Evolutionary conservation across 2,888 invertebrate species (phyloP).

Genomic region (Pandemis cinnamomeana): DNA sequence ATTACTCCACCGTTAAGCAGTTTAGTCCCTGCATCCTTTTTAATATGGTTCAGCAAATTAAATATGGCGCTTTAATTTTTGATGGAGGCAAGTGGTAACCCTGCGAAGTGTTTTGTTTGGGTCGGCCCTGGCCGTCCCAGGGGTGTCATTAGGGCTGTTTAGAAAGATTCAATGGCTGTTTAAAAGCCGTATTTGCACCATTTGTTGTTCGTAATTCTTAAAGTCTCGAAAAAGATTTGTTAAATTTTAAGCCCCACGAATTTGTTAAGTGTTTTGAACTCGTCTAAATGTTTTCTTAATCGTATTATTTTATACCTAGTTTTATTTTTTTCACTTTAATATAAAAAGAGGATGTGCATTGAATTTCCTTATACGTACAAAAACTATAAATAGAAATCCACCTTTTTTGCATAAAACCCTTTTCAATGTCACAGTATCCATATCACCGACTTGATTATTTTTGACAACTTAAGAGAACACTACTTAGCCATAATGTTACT

Average conservation of each 20-base stretch:
- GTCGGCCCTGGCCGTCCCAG: slow-evolving; percentile 8
- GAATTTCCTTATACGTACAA: not conserved
- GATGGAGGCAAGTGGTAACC: slow-evolving; percentile 42
- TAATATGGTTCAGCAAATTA: slow-evolving; percentile 52
- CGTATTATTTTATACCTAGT: not conserved
- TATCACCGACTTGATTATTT: not conserved
- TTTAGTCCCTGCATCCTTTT: slow-evolving; percentile 52
- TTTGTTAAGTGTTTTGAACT: slow-evolving; percentile 6
- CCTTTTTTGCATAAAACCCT: slow-evolving; percentile 4
- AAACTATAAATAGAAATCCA: not conserved
- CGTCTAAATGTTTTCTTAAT: not conserved
- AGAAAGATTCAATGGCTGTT: slow-evolving; percentile 39
- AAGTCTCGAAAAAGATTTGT: slow-evolving; percentile 34
- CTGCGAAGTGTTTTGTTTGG: slow-evolving; percentile 35
- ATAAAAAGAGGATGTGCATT: not conserved
- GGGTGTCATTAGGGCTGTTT: slow-evolving; percentile 38
- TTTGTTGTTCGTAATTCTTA: slow-evolving; percentile 37
- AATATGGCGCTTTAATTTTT: slow-evolving; percentile 52
- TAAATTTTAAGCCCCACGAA: slow-evolving; percentile 9
- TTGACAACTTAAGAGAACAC: not conserved
- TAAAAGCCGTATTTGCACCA: slow-evolving; percentile 36
- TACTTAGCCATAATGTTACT: not conserved
- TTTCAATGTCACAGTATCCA: not conserved
- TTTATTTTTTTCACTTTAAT: not conserved
- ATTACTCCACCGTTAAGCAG: slow-evolving; percentile 54